Conservation (phyloP, 2,797 vertebrate species). For the Protonibea diacanthus region DNA sequence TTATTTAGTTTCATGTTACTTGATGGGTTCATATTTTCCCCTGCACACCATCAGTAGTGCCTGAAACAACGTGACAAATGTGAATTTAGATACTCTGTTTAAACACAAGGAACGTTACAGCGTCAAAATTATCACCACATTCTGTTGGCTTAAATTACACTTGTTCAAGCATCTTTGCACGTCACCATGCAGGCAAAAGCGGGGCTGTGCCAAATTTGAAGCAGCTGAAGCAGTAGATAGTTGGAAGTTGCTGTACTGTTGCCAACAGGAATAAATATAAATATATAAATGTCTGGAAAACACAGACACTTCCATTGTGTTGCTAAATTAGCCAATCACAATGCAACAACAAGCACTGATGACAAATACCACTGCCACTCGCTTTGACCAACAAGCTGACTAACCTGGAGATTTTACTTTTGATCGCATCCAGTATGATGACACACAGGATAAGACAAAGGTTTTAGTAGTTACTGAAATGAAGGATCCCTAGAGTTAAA, state of each 20-base stretch:
- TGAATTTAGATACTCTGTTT: background rate
- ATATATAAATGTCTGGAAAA: background rate
- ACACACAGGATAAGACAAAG: background rate
- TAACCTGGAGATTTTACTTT: background rate
- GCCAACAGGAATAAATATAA: background rate
- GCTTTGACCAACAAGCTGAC: background rate
- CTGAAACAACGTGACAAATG: slow-evolving; percentile 4
- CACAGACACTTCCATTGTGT: background rate
- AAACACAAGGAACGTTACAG: background rate
- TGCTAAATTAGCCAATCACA: background rate
- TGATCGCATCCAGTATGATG: background rate
- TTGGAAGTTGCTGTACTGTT: background rate
- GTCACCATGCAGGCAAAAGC: background rate
- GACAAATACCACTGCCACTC: background rate
- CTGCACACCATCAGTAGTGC: background rate
- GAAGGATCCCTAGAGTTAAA: background rate
- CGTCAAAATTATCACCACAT: background rate
- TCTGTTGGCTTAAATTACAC: background rate
- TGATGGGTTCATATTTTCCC: slow-evolving; percentile 1
- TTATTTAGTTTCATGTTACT: slow-evolving; percentile 13
- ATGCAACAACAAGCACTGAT: background rate
- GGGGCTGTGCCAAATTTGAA: background rate
- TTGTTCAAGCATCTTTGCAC: background rate
- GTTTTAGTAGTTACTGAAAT: too few species aligned
- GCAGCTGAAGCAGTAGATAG: background rate